Conservation (phyloP, 1,140 invertebrate genomes). For the Oncopeltus fasciatus region DNA sequence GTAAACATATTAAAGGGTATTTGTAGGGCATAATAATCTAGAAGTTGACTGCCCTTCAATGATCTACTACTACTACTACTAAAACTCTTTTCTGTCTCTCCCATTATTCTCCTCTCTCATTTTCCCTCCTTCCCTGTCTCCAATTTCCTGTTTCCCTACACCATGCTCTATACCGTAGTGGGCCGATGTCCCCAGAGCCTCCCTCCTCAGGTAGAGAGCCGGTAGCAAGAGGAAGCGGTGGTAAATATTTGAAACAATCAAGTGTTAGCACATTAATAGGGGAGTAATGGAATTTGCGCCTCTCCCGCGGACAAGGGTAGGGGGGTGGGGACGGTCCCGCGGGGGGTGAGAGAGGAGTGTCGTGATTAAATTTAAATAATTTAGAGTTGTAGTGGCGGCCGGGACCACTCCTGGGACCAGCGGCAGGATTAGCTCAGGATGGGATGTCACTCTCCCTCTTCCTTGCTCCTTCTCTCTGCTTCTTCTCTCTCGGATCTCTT, state of each 20-base stretch:
- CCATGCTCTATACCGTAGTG: no score
- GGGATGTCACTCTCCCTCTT: slow-evolving; percentile 11
- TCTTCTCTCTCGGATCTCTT: neutral
- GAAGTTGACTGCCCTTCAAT: no score
- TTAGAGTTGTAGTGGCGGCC: slow-evolving; percentile 11
- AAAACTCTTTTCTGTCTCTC: no score
- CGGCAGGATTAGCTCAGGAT: neutral
- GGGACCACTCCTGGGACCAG: neutral
- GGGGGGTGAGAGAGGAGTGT: neutral
- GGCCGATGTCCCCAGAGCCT: no score
- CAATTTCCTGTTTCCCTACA: no score
- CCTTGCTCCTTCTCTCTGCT: neutral
- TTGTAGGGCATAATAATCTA: no score
- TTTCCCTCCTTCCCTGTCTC: no score
- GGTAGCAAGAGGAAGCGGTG: no score
- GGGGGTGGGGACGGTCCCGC: neutral
- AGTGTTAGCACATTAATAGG: slow-evolving; percentile 21
- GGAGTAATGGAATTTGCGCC: slow-evolving; percentile 20
- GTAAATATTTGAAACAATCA: slow-evolving; percentile 23
- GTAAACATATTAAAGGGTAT: no score
- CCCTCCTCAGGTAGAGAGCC: no score
- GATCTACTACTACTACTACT: no score
- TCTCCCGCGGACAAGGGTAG: neutral
- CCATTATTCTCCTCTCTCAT: no score
- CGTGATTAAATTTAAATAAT: slow-evolving; percentile 23